Percentiles rank a stretch among this genome's conserved stretches.
Evolutionary conservation across 2,797 vertebrate genomes (phyloP).

Genomic region (Gorsachius magnificus): DNA sequence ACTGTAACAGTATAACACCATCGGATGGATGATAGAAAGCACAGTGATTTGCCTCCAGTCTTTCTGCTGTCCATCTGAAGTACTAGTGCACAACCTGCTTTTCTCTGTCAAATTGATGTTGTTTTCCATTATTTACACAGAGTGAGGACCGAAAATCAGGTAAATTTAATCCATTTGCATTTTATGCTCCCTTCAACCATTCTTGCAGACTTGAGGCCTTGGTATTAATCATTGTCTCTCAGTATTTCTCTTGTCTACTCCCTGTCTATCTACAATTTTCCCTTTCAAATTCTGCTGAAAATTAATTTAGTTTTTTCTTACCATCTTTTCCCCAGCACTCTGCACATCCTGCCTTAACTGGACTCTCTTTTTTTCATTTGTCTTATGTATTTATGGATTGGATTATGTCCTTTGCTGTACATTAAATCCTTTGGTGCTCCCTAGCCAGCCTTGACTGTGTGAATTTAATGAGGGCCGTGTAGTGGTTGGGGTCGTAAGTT

Average conservation of each 20-base stretch:
- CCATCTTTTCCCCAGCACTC: background rate
- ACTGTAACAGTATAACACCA: background rate
- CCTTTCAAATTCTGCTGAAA: background rate
- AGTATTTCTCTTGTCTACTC: background rate
- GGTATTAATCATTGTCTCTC: background rate
- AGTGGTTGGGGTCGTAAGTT: background rate
- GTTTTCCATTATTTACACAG: background rate
- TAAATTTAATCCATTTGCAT: background rate
- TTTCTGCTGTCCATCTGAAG: background rate
- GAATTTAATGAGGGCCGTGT: slow-evolving; percentile 6
- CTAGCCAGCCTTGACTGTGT: background rate
- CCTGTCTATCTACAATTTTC: background rate
- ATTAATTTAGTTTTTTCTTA: background rate
- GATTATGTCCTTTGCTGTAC: slow-evolving; percentile 14
- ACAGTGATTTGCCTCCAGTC: background rate
- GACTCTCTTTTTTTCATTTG: background rate
- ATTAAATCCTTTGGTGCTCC: slow-evolving; percentile 33
- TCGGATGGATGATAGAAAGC: background rate
- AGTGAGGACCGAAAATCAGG: background rate
- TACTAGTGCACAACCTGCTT: background rate
- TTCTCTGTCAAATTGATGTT: background rate
- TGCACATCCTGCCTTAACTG: background rate
- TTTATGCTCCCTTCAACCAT: background rate
- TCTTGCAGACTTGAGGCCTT: background rate
- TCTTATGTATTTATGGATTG: slow-evolving; percentile 16